Conservation (phyloP, 2,888 invertebrate species). For the Lithophane semibrunnea region DNA sequence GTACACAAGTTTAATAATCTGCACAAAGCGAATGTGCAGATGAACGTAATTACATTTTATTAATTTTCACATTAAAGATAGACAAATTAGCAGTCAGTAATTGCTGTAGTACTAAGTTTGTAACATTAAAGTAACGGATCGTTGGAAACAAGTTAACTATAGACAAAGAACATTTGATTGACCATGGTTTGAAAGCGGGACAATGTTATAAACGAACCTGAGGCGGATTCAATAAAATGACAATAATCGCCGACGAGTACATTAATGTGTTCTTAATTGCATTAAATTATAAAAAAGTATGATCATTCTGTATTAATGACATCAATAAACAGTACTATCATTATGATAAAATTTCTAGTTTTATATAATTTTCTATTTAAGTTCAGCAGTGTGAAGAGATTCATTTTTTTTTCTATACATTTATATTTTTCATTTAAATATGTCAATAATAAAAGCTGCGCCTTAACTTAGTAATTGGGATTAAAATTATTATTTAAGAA, state of each 20-base stretch:
- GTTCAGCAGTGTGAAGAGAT: conserved; percentile 81
- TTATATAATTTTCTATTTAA: conserved; percentile 74
- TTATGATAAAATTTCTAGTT: conserved; percentile 78
- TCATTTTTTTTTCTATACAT: conserved; percentile 77
- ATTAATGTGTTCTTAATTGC: conserved; percentile 55
- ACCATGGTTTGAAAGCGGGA: conserved; percentile 49
- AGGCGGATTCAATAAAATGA: conserved; percentile 39
- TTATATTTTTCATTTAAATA: conserved; percentile 75
- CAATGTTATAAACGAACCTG: conserved; percentile 34
- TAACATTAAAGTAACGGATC: conserved; percentile 48
- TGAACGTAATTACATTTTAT: conserved; percentile 69
- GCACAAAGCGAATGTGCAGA: conserved; percentile 81
- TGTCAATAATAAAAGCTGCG: conserved; percentile 81
- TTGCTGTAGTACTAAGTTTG: conserved; percentile 46
- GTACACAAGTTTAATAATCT: conserved; percentile 79
- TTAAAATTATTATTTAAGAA: conserved; percentile 81
- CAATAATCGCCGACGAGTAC: conserved; percentile 43
- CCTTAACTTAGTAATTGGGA: conserved; percentile 82
- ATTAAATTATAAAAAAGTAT: conserved; percentile 59
- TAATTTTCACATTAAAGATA: conserved; percentile 52
- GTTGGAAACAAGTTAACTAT: conserved; percentile 45
- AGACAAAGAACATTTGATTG: conserved; percentile 55
- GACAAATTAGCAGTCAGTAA: conserved; percentile 54
- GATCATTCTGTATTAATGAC: conserved; percentile 63
- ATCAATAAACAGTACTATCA: conserved; percentile 75